A percentile compares a stretch with the other conserved stretches of the same genome.
These are phyloP conservation scores for Thomomys bottae DNA, from an alignment of 2,113 vertebrate species.

Conservation along the genomic window DNA sequence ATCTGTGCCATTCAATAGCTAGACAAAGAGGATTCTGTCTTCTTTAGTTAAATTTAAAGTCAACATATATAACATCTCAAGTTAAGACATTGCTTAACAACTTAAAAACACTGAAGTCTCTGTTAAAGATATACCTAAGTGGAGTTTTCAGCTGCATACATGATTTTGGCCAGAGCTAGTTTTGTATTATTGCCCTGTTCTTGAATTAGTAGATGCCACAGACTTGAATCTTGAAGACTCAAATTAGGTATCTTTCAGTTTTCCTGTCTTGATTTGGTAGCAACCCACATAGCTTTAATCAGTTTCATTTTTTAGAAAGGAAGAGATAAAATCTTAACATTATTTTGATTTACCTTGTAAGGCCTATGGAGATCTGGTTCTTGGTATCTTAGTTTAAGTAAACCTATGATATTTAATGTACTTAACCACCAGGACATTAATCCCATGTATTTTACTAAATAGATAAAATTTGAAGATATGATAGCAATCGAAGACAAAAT, in stretches of 20 bases:
- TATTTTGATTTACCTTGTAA: not conserved
- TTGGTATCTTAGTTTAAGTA: conserved; percentile 8
- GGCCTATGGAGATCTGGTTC: not conserved
- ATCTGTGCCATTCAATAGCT: no score
- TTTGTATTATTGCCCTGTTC: not conserved
- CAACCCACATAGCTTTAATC: not conserved
- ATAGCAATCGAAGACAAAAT: conserved; percentile 84
- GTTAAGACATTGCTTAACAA: not conserved
- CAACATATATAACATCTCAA: not conserved
- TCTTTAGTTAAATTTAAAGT: not conserved
- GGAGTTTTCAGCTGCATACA: not conserved
- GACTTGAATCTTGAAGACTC: not conserved
- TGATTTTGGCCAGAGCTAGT: not conserved
- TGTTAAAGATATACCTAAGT: not conserved
- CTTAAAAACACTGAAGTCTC: not conserved
- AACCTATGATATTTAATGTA: conserved; percentile 23
- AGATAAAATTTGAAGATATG: conserved; percentile 83
- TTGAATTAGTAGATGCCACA: not conserved
- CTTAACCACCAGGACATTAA: conserved; percentile 82
- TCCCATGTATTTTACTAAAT: conserved; percentile 84
- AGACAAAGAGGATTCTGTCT: not conserved
- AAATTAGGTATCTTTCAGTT: not conserved
- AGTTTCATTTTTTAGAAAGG: not conserved
- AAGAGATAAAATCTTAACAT: not conserved
- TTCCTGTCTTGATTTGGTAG: not conserved